phyloP scores from a whole-genome alignment of 2,113 vertebrate species.

The Pedetes capensis region DNA sequence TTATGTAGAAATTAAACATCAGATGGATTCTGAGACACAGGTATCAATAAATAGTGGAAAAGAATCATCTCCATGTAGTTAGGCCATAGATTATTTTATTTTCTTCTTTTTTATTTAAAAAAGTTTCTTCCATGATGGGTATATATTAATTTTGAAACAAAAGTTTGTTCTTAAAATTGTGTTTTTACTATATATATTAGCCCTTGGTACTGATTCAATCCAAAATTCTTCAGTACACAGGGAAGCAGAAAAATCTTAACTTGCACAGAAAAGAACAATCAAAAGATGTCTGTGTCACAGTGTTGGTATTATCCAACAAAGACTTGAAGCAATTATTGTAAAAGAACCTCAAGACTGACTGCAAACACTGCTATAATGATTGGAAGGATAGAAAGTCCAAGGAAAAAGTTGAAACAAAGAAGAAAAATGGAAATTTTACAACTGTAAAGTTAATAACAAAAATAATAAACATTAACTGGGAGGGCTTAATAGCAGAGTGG shows the following conservation, averaged over 20 bases:
- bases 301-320: not conserved
- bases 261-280: not conserved
- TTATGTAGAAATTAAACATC: constrained; percentile 24
- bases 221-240: not conserved
- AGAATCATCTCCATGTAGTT: not conserved
- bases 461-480: not conserved
- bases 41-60: not conserved
- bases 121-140: not conserved
- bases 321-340: not conserved
- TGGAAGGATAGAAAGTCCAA: not conserved
- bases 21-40: not conserved
- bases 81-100: not conserved
- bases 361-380: not conserved
- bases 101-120: not conserved
- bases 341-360: not conserved
- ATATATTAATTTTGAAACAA: constrained; percentile 2
- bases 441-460: not conserved
- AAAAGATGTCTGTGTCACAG: not conserved
- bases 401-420: not conserved
- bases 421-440: not conserved
- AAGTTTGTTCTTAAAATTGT: not conserved
- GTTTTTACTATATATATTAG: not conserved
- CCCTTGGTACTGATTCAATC: not conserved
- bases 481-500: not conserved
- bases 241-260: not conserved